Conservation (phyloP, 2,888 invertebrate genomes). For the Leptinotarsa haldemani region DNA sequence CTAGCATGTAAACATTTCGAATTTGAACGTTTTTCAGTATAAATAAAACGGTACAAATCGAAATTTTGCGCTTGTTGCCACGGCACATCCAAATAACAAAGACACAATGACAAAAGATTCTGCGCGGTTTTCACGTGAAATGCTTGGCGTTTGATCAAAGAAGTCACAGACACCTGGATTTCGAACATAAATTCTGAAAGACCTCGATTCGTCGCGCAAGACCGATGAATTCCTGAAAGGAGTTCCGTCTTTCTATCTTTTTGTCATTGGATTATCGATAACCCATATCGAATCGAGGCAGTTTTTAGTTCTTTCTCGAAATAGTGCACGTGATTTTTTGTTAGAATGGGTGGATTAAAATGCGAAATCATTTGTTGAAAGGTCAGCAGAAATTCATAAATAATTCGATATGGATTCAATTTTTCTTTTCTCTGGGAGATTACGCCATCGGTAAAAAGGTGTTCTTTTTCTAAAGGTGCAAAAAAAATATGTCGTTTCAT, state of each 20-base stretch:
- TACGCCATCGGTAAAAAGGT: background rate
- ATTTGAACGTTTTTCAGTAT: background rate
- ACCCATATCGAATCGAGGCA: slow-evolving; percentile 46
- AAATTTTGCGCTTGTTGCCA: slow-evolving; percentile 49
- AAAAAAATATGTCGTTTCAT: background rate
- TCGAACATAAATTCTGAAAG: slow-evolving; percentile 33
- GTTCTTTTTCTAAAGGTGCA: slow-evolving; percentile 1
- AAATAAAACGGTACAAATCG: slow-evolving; percentile 51
- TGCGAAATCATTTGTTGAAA: slow-evolving; percentile 25
- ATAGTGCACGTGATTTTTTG: slow-evolving; percentile 45
- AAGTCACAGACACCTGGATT: slow-evolving; percentile 41
- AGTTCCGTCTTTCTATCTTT: slow-evolving; percentile 34
- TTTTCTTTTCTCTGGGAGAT: slow-evolving; percentile 4
- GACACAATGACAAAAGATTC: slow-evolving; percentile 37
- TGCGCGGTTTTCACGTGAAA: slow-evolving; percentile 43
- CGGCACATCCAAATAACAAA: slow-evolving; percentile 43
- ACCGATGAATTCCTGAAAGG: slow-evolving; percentile 36
- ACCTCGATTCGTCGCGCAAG: slow-evolving; percentile 41
- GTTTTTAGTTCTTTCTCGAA: slow-evolving; percentile 38
- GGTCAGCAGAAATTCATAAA: slow-evolving; percentile 28
- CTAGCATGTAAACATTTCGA: background rate
- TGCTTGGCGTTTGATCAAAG: slow-evolving; percentile 32
- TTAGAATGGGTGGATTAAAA: slow-evolving; percentile 46
- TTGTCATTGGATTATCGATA: slow-evolving; percentile 47
- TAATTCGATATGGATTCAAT: slow-evolving; percentile 16